Base-by-base conservation (phyloP, 2,888 invertebrate genomes). In the Mimas tiliae region DNA sequence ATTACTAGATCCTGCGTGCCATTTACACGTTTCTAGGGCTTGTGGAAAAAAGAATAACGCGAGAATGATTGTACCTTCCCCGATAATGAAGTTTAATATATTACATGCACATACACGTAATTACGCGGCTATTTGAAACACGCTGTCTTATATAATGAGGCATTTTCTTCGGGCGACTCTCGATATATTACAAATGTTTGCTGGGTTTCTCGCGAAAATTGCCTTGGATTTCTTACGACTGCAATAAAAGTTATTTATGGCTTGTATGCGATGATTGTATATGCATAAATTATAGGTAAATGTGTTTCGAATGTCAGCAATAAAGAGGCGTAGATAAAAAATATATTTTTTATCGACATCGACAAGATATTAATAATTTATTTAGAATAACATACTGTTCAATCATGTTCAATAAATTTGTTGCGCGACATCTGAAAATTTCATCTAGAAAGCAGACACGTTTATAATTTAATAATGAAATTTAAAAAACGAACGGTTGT, bases 121-220 rank as follows among this genome's bases (percentile, higher is more conserved):
- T 91, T 88, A 89, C 84, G 82, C 77, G 81, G 80, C 85, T 86
- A 84, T 87, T 86, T 79, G 83, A 79, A 84, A 83, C 82, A 75
- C 79, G 77, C 74, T 75, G 70, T 75, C 75, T 47, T 65, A 74
- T 78, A 78, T 87, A 86, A 87, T 86, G 81, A 86, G 85, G 82
- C 82, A 80, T 83, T 79, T 78, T 87, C 88, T 85, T 76, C 75
- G 71, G 86, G 86, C 86, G 77, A 79, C 74, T 77, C 72, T 83
- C 81, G 80, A 82, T 82, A 78, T 80, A 75, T 77, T 73, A 69
- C 73, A 69, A 77, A 74, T 74, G 74, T 77, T 78, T 81, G 75
- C 74, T 72, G 71, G 75, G 73, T 79, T 79, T 77, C 82, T 80
- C 76, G 78, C 74, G 78, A 81, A 84, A 85, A 85, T 87, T 82